Percentiles rank a stretch among this genome's conserved stretches.
phyloP scores from a whole-genome alignment of 2,797 vertebrate genomes.

The Peromyscus attwateri region DNA sequence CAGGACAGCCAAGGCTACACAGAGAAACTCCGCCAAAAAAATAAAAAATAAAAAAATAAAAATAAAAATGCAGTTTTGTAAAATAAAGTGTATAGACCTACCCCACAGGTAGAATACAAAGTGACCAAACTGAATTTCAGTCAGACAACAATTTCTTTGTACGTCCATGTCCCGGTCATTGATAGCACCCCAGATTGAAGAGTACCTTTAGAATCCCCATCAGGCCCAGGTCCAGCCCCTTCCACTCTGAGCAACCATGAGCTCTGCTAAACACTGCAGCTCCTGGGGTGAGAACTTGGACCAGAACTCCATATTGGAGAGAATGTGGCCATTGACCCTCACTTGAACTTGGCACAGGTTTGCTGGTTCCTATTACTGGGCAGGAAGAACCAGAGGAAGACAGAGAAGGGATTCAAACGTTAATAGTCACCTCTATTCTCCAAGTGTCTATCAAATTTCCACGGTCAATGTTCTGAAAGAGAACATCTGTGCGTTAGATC shows the following conservation, averaged over 20 bases:
- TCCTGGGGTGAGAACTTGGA: not conserved
- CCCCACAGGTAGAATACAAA: not conserved
- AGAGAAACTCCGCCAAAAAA: not conserved
- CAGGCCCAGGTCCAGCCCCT: not conserved
- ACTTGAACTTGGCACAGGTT: not conserved
- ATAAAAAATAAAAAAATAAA: not conserved
- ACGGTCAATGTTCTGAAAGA: not conserved
- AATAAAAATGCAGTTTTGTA: not conserved
- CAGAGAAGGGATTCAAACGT: not conserved
- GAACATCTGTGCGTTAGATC: slow-evolving; percentile 1
- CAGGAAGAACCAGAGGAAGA: not conserved
- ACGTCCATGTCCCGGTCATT: not conserved
- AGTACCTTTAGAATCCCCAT: not conserved
- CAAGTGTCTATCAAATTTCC: not conserved
- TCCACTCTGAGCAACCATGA: not conserved
- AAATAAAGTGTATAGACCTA: not conserved
- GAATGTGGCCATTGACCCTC: not conserved
- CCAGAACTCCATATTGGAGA: not conserved
- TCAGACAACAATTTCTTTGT: not conserved
- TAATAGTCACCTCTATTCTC: not conserved
- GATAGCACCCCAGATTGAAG: not conserved
- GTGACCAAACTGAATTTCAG: not conserved
- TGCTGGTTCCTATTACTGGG: not conserved
- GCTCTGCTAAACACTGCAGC: not conserved
- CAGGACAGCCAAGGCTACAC: not conserved